Base-by-base conservation (phyloP, 2,888 invertebrate genomes). In the Bibio marci region DNA sequence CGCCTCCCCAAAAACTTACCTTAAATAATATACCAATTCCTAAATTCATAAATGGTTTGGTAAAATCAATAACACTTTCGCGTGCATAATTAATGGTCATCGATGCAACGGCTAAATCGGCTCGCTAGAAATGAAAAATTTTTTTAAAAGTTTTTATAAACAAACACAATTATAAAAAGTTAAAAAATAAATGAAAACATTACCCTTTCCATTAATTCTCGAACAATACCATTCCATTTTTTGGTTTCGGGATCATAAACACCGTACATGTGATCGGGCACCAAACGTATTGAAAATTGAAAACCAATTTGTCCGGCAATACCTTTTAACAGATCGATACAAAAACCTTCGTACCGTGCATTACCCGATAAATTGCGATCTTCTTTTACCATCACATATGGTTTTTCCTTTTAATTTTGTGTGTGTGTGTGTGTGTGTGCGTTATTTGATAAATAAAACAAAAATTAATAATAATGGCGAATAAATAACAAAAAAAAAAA, bases 41-140 rank as follows among this genome's bases (percentile, higher is more conserved):
- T 12, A 95, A 71, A 59, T 94, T 94, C 86, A 97, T 91, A 63
- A 94, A 97, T 0, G 95, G 97, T 54, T 94, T 94, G 0, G 95
- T 95, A 62, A 97, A 97, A 62, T 95, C 95, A 42, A 97, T 91
- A 81, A 60, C 60, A 47, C 59, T 61, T 58, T 94, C 94, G 14
- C 97, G 65, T 0, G 92, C 90, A 59, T 92, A 95, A 63, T 90
- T 95, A 50, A 97, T 97, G 3, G 95, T 97, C 80, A 97, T 87
- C 0, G 95, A 91, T 0, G 91, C 94, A 1, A 95, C 90, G 0
- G 94, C 95, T 47, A 97, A 68, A 57, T 97, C 95, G 0, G 92
- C 94, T 63, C 83, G 80, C 91, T 88, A 66, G 3, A 32, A 6
- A 32, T 1, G 64, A 64, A 43, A 51, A n/a, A n/a, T n/a, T n/a